phyloP scores from a whole-genome alignment of 2,797 vertebrate species.

The Rhodeus uyekii region DNA sequence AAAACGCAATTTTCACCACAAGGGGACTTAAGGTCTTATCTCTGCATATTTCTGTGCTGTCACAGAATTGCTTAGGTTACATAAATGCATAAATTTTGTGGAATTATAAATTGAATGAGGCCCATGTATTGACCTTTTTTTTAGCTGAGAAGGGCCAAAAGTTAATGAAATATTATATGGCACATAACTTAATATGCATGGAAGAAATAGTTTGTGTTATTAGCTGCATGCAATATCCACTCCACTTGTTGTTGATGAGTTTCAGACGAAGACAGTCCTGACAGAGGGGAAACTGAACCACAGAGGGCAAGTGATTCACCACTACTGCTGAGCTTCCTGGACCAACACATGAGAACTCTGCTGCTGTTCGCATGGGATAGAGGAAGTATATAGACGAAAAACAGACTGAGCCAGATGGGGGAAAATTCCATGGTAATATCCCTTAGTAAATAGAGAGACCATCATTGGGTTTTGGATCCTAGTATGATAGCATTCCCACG shows the following conservation, averaged over 20 bases:
- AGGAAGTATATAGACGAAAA: slow-evolving; percentile 56
- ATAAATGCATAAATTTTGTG: not conserved
- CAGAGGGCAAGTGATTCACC: slow-evolving; percentile 26
- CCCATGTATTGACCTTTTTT: not conserved
- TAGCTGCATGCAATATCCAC: not conserved
- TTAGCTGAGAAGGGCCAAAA: not conserved
- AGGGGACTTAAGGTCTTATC: not conserved
- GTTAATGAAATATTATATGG: not conserved
- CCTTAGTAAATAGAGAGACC: slow-evolving; percentile 58
- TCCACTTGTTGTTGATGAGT: slow-evolving; percentile 21
- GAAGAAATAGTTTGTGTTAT: slow-evolving; percentile 19
- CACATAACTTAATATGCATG: not conserved
- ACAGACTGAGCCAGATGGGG: not conserved
- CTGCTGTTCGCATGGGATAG: slow-evolving; percentile 61
- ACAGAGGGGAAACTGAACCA: slow-evolving; percentile 31
- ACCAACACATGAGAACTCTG: slow-evolving; percentile 50
- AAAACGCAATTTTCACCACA: not conserved
- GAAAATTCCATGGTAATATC: slow-evolving; percentile 57
- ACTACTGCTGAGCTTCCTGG: slow-evolving; percentile 27
- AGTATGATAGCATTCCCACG: not conserved
- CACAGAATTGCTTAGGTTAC: not conserved
- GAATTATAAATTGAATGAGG: not conserved
- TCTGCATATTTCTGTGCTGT: not conserved
- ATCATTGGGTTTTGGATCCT: not conserved
- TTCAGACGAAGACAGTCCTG: slow-evolving; percentile 21